Conservation (phyloP, 2,113 vertebrate species). For the Eleginops maclovinus region DNA sequence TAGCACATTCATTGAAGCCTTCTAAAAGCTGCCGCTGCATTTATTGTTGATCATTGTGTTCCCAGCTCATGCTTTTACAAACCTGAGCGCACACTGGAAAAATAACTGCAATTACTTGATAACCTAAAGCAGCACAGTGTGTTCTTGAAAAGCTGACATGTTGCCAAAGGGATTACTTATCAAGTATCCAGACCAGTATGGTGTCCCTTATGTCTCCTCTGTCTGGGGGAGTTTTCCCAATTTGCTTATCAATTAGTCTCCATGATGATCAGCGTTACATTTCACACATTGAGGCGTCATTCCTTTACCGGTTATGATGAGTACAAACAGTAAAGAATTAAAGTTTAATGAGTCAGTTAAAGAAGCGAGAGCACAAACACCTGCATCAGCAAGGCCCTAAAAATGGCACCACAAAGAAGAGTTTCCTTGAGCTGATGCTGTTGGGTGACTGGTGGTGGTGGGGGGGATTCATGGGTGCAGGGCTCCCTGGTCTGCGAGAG, state of each 20-base stretch:
- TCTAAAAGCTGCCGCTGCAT: background rate
- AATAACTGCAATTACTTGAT: background rate
- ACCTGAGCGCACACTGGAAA: background rate
- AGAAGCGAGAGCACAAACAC: slow-evolving; percentile 59
- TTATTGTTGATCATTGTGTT: background rate
- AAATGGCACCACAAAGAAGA: background rate
- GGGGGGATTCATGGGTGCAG: slow-evolving; percentile 33
- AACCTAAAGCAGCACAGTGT: background rate
- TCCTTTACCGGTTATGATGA: slow-evolving; percentile 50
- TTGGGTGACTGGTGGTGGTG: background rate
- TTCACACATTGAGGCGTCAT: slow-evolving; percentile 61
- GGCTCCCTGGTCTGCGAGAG: slow-evolving; percentile 44
- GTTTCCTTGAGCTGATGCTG: slow-evolving; percentile 22
- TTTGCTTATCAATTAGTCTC: slow-evolving; percentile 46
- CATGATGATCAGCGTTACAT: slow-evolving; percentile 50
- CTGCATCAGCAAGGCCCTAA: slow-evolving; percentile 34
- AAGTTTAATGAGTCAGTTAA: slow-evolving; percentile 65
- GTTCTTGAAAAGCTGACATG: background rate
- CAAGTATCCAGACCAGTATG: background rate
- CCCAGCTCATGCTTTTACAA: background rate
- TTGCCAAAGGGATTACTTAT: background rate
- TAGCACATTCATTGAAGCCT: background rate
- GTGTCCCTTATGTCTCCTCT: slow-evolving; percentile 1
- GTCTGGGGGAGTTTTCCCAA: background rate
- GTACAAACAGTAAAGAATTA: slow-evolving; percentile 48